Percentiles rank a stretch among this genome's conserved stretches.
Evolutionary conservation across 2,888 invertebrate genomes (phyloP).

Genomic region (Ellobium chinense): DNA sequence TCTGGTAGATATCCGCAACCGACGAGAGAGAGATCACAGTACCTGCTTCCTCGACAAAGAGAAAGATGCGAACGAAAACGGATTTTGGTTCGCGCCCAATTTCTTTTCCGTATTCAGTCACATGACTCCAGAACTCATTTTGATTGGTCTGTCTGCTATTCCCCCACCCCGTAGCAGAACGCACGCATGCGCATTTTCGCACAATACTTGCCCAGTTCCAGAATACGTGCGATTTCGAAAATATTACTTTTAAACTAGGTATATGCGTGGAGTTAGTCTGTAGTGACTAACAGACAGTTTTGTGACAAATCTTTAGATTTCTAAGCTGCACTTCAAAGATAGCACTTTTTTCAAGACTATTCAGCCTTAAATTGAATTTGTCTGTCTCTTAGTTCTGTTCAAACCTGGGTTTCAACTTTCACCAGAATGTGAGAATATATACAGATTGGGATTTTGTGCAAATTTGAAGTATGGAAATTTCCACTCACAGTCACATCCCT

Average conservation of each 20-base stretch:
- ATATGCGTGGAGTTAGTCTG: too few species aligned
- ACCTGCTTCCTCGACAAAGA: conserved; percentile 33
- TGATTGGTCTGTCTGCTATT: conserved; percentile 13
- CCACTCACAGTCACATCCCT: too few species aligned
- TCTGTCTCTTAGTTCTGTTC: too few species aligned
- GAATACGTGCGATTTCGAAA: background rate
- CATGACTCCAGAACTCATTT: background rate
- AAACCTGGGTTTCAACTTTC: too few species aligned
- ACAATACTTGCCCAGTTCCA: background rate
- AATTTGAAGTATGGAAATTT: background rate
- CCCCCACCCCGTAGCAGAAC: background rate
- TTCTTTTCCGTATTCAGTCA: conserved; percentile 45
- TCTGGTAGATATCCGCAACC: conserved; percentile 32
- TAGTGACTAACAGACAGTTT: too few species aligned
- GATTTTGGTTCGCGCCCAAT: conserved; percentile 31
- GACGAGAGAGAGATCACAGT: background rate
- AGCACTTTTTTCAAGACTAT: too few species aligned
- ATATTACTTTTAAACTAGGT: too few species aligned
- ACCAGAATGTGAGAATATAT: too few species aligned
- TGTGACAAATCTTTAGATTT: too few species aligned
- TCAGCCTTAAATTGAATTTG: too few species aligned
- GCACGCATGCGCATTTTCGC: conserved; percentile 14
- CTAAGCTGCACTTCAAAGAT: too few species aligned
- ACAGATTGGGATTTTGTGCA: conserved; percentile 12
- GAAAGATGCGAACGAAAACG: conserved; percentile 28